These are phyloP conservation scores for Hemicentrotus pulcherrimus DNA, from an alignment of 35 echinoderm and acorn worm species.

Conservation along the genomic window DNA sequence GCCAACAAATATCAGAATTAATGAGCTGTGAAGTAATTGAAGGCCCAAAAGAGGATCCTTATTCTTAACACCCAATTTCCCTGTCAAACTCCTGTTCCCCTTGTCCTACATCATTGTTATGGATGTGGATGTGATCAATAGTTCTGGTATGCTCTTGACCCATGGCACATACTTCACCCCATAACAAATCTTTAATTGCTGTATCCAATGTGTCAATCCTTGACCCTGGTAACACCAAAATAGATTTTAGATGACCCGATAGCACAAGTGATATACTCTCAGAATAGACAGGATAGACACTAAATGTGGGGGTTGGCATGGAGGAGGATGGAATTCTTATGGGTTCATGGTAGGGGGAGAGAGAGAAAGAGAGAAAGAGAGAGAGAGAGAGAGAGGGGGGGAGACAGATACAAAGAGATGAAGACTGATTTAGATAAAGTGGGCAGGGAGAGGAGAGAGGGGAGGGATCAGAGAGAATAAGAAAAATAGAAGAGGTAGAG, in stretches of 20 bases:
- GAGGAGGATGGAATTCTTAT: neutral
- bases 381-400: too few species aligned
- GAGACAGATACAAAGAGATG: too few species aligned
- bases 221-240: neutral
- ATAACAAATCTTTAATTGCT: neutral
- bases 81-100: neutral
- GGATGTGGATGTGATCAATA: neutral
- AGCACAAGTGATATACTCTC: neutral
- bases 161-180: neutral
- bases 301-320: neutral
- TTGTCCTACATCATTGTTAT: neutral
- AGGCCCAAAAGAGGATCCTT: neutral
- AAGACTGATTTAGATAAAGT: too few species aligned
- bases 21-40: neutral
- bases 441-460: too few species aligned
- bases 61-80: neutral
- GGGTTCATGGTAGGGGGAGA: neutral
- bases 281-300: neutral
- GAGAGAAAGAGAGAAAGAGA: too few species aligned
- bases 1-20: neutral
- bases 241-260: neutral
- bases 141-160: neutral
- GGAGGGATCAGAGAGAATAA: too few species aligned
- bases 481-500: too few species aligned
- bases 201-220: neutral